Percentiles rank a stretch among this genome's conserved stretches.
Evolutionary conservation across 2,113 vertebrate species (phyloP).

Genomic region (Trematomus loennbergii): DNA sequence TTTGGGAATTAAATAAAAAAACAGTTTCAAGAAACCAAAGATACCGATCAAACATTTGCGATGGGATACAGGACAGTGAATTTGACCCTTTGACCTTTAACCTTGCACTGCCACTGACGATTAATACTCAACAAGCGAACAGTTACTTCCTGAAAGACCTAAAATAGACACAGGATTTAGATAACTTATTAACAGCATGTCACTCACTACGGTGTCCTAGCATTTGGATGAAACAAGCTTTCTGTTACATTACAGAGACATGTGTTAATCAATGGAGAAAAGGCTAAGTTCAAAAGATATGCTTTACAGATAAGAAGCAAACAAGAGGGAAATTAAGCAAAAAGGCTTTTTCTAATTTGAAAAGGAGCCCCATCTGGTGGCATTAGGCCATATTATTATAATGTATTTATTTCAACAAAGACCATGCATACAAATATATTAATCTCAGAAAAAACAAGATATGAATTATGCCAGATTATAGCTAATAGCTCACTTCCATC

Average conservation of each 20-base stretch:
- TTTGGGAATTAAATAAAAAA: no score
- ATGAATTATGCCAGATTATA: no score
- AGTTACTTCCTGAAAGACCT: constrained; percentile 9
- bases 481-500: no score
- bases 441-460: no score
- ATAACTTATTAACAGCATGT: constrained; percentile 59
- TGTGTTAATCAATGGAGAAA: background rate
- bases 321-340: background rate
- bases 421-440: no score
- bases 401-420: no score
- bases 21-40: no score
- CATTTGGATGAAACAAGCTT: background rate
- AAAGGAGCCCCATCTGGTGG: constrained; percentile 59
- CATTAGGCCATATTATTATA: background rate
- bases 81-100: constrained; percentile 23
- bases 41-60: background rate
- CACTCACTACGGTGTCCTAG: background rate
- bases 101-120: constrained; percentile 7
- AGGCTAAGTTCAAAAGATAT: background rate
- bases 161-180: constrained; percentile 21
- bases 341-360: background rate
- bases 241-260: background rate
- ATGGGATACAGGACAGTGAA: background rate
- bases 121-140: constrained; percentile 24
- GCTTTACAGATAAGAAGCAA: background rate